phyloP scores from a whole-genome alignment of 1,140 invertebrate species.

The Theocolax elegans region DNA sequence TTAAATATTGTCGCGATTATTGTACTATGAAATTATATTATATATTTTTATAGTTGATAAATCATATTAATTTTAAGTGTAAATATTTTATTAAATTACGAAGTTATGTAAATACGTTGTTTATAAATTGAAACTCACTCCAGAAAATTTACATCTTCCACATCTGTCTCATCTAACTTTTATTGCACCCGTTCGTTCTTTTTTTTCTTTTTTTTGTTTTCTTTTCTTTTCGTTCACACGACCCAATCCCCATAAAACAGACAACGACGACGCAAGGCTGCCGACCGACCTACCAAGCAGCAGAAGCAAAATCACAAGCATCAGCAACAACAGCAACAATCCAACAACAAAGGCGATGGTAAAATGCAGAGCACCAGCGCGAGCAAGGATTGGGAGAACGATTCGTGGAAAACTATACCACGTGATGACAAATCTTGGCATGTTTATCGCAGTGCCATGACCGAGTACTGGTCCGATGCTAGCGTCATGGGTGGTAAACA shows the following conservation, averaged over 20 bases:
- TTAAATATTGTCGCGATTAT: too few relatives aligned
- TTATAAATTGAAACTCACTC: slow-evolving; percentile 22
- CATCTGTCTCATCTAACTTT: not conserved
- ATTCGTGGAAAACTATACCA: slow-evolving; percentile 66
- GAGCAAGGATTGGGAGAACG: slow-evolving; percentile 63
- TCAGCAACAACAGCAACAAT: slow-evolving; percentile 7
- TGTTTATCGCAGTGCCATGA: slow-evolving; percentile 64
- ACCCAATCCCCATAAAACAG: slow-evolving; percentile 58
- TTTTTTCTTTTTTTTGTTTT: slow-evolving; percentile 55
- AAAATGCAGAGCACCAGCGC: slow-evolving; percentile 28
- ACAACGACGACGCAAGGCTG: slow-evolving; percentile 63
- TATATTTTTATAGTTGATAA: too few relatives aligned
- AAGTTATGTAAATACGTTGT: too few relatives aligned
- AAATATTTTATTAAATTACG: too few relatives aligned
- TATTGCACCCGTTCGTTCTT: slow-evolving; percentile 34
- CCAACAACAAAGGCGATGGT: slow-evolving; percentile 13
- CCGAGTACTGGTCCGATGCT: slow-evolving; percentile 66
- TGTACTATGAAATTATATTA: too few relatives aligned
- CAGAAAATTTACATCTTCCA: slow-evolving; percentile 27
- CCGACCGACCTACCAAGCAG: slow-evolving; percentile 46
- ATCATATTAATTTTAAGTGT: too few relatives aligned
- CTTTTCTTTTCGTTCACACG: slow-evolving; percentile 55
- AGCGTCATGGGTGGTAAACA: slow-evolving; percentile 48
- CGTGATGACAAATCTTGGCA: slow-evolving; percentile 68
- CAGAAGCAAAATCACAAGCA: slow-evolving; percentile 48